A percentile compares a stretch with the other conserved stretches of the same genome.
phyloP scores from a whole-genome alignment of 1,140 invertebrate genomes.

The Leguminivora glycinivorella region DNA sequence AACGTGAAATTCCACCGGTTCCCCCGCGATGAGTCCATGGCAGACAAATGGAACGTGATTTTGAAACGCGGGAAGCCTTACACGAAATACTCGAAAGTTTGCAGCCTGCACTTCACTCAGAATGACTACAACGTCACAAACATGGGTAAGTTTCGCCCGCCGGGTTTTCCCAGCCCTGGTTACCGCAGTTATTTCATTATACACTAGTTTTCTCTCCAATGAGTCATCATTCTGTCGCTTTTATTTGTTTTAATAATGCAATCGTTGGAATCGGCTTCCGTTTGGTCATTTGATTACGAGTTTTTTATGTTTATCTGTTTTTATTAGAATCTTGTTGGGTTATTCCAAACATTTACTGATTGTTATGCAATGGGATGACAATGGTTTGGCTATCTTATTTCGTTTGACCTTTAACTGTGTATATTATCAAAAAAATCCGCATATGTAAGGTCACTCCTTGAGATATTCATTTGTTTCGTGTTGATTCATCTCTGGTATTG shows the following conservation, averaged over 20 bases:
- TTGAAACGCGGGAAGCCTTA: constrained; percentile 68
- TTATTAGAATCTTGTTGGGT: constrained; percentile 5
- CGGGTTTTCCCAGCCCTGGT: constrained; percentile 65
- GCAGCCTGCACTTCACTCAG: constrained; percentile 73
- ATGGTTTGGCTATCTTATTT: constrained; percentile 3
- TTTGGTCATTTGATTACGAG: not conserved
- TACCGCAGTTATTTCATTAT: constrained; percentile 36
- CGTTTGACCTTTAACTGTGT: constrained; percentile 9
- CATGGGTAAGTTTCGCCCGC: constrained; percentile 67
- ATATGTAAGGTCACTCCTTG: not conserved
- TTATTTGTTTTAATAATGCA: constrained; percentile 28
- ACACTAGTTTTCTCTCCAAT: constrained; percentile 42
- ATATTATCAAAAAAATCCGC: constrained; percentile 13
- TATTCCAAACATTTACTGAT: not conserved
- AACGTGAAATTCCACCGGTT: constrained; percentile 76
- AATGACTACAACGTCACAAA: constrained; percentile 73
- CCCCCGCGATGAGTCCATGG: constrained; percentile 63
- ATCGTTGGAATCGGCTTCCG: constrained; percentile 5
- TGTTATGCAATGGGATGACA: constrained; percentile 26
- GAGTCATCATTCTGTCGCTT: constrained; percentile 13
- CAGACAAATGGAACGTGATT: constrained; percentile 69
- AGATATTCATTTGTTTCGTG: not conserved
- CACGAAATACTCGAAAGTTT: constrained; percentile 73
- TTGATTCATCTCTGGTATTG: not conserved
- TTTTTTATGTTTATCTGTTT: constrained; percentile 2